phyloP scores from a whole-genome alignment of 2,888 invertebrate species.

The Melanotus villosus region DNA sequence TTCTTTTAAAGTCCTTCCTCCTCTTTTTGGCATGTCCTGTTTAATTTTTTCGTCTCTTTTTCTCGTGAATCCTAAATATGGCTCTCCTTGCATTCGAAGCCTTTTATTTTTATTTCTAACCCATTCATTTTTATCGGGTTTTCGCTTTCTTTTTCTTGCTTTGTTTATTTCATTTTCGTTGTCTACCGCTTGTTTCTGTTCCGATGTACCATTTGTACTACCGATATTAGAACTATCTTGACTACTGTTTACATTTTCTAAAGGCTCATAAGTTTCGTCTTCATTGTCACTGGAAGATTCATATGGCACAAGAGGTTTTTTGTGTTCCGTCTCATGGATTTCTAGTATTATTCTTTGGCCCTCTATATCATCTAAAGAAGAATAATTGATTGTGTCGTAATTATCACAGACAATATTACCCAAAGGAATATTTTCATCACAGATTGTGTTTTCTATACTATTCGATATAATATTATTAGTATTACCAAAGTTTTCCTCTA shows the following conservation, averaged over 20 bases:
- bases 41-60: background rate
- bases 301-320: background rate
- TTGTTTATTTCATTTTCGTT: too few relatives aligned
- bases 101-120: too few relatives aligned
- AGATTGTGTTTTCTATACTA: too few relatives aligned
- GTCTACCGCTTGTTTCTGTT: too few relatives aligned
- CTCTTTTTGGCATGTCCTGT: too few relatives aligned
- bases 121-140: too few relatives aligned
- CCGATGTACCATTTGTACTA: background rate
- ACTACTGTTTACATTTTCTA: background rate
- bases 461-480: too few relatives aligned
- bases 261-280: background rate
- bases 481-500: too few relatives aligned
- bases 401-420: too few relatives aligned
- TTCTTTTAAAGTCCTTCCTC: background rate
- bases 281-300: background rate
- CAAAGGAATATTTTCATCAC: too few relatives aligned
- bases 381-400: background rate
- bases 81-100: too few relatives aligned
- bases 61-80: too few relatives aligned
- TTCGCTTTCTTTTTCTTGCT: constrained; percentile 6
- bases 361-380: background rate
- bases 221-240: background rate
- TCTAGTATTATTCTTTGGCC: constrained; percentile 2
- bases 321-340: constrained; percentile 1